Conservation (phyloP, 2,888 invertebrate genomes). For the Nomada goodeniana region DNA sequence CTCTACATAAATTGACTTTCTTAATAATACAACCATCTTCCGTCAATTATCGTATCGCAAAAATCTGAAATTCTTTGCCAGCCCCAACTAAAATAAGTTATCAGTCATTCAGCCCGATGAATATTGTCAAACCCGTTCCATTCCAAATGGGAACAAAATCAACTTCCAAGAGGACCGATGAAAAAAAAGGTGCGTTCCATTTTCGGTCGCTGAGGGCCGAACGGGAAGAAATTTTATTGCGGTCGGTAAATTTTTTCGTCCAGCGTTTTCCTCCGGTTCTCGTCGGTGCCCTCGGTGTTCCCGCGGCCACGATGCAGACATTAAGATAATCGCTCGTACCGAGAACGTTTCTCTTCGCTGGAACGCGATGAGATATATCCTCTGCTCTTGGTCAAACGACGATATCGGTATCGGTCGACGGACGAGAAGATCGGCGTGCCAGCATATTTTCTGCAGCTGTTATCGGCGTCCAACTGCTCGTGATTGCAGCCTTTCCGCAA, state of each 20-base stretch:
- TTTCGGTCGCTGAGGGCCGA: constrained; percentile 22
- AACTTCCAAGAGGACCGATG: background rate
- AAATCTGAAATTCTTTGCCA: background rate
- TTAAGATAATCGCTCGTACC: constrained; percentile 66
- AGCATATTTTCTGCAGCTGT: constrained; percentile 53
- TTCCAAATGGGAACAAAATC: no score
- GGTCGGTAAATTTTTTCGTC: constrained; percentile 50
- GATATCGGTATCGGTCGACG: constrained; percentile 21
- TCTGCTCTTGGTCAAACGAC: constrained; percentile 23
- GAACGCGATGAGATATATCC: constrained; percentile 37
- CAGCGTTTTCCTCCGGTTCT: constrained; percentile 22
- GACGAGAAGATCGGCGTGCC: constrained; percentile 34
- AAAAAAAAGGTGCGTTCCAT: background rate
- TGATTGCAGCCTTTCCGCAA: constrained; percentile 46
- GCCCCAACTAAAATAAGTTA: background rate
- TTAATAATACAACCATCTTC: background rate
- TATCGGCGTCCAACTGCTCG: constrained; percentile 41
- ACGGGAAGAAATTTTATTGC: constrained; percentile 48
- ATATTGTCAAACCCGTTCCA: background rate
- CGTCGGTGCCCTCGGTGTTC: constrained; percentile 25
- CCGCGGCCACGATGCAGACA: constrained; percentile 61
- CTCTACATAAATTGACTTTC: no score
- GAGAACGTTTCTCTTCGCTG: constrained; percentile 40
- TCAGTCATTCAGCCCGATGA: background rate
- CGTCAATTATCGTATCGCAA: background rate